These are phyloP conservation scores for Tipula lateralis DNA, from an alignment of 2,888 invertebrate species.

Conservation along the genomic window DNA sequence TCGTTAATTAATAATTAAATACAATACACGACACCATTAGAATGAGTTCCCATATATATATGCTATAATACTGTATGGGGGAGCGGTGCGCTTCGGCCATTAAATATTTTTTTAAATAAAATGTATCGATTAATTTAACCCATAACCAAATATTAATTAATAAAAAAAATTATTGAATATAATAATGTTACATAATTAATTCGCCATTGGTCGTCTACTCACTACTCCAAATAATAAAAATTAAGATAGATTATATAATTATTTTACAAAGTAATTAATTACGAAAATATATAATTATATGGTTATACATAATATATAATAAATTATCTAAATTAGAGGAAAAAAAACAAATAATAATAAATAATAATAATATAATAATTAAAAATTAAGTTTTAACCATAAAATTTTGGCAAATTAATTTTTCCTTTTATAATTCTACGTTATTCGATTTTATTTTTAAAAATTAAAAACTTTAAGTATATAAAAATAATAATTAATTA, in stretches of 20 bases:
- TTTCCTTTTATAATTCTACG: not conserved
- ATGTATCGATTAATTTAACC: not conserved
- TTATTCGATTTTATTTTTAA: not conserved
- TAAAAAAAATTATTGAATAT: not conserved
- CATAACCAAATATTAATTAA: conserved; percentile 16
- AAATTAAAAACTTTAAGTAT: not conserved
- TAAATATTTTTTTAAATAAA: not conserved
- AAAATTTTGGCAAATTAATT: not conserved
- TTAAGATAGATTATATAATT: not conserved
- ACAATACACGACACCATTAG: not conserved
- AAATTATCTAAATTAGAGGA: not conserved
- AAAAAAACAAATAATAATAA: not conserved
- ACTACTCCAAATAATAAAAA: conserved; percentile 24
- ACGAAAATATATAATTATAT: not conserved
- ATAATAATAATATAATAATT: not conserved
- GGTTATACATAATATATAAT: not conserved
- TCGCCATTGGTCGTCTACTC: not conserved
- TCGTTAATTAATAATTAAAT: not conserved
- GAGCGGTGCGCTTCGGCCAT: not conserved
- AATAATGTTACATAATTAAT: not conserved
- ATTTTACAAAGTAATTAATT: not conserved
- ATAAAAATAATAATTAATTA: not conserved
- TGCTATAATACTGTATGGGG: not conserved
- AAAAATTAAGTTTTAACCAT: conserved; percentile 1
- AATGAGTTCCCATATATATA: not conserved